Conservation (phyloP, 2,113 vertebrate genomes). For the Orycteropus afer region DNA sequence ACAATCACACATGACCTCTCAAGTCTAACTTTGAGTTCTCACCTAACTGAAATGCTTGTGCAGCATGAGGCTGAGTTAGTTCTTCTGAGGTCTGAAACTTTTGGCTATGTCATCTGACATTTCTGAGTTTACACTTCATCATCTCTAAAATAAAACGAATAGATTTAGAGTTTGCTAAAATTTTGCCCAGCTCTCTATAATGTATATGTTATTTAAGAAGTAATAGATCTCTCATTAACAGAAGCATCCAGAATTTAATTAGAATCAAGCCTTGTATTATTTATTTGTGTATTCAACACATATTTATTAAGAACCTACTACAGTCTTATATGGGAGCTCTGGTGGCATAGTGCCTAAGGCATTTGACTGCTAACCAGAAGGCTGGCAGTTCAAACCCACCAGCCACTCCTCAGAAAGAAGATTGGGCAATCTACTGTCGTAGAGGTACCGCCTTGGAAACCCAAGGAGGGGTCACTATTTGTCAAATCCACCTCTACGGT, state of each 20-base stretch:
- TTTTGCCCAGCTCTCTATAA: background rate
- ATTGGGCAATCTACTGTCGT: no score
- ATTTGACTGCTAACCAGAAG: no score
- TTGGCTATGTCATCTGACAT: background rate
- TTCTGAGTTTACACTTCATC: background rate
- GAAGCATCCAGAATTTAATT: background rate
- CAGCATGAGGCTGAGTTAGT: background rate
- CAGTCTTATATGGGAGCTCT: no score
- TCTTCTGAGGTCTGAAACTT: background rate
- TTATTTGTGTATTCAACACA: background rate
- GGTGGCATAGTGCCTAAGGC: no score
- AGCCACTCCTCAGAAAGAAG: no score
- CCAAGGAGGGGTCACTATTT: no score
- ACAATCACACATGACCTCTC: background rate
- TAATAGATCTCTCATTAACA: background rate
- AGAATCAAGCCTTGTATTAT: background rate
- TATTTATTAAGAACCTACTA: constrained; percentile 23
- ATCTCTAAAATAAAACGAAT: background rate
- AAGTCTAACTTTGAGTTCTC: background rate
- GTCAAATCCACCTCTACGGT: no score
- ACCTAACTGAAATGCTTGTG: background rate
- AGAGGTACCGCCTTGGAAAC: no score
- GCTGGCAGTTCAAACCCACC: no score
- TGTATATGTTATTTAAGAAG: background rate
- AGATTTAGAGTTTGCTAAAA: background rate